These are phyloP conservation scores for Stercorarius parasiticus DNA, from an alignment of 2,113 vertebrate species.

Conservation along the genomic window DNA sequence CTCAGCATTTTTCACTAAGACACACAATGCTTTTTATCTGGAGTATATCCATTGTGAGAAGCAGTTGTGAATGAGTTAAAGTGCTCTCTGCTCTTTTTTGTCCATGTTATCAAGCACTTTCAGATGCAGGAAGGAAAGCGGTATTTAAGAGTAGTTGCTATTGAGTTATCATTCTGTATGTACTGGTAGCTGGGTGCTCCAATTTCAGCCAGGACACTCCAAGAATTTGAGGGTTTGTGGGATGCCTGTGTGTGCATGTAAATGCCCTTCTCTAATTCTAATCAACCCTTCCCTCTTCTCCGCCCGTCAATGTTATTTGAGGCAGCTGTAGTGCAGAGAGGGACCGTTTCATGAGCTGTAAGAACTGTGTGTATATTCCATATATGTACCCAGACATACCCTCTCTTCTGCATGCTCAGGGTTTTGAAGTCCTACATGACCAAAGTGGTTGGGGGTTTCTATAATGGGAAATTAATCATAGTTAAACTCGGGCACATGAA, in stretches of 20 bases:
- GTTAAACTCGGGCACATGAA: background rate
- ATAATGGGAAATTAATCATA: background rate
- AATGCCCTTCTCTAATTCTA: background rate
- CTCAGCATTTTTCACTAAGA: background rate
- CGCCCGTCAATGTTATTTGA: background rate
- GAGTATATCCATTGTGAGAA: background rate
- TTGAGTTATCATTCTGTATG: fast-evolving
- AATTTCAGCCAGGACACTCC: background rate
- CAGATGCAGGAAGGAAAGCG: background rate
- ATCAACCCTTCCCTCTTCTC: background rate
- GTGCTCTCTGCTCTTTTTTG: background rate
- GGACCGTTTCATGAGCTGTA: background rate
- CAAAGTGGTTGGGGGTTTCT: background rate
- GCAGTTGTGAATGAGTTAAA: background rate
- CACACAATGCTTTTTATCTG: background rate
- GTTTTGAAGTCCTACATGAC: background rate
- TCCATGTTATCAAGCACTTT: background rate
- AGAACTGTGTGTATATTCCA: background rate
- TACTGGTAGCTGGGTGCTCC: background rate
- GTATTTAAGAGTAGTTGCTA: background rate
- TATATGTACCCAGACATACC: background rate
- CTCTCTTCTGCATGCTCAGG: background rate
- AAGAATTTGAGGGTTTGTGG: background rate
- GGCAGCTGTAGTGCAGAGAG: background rate
- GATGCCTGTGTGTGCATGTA: background rate